Evolutionary conservation across 1,140 invertebrate species (phyloP).

Genomic region (Zaprionus africanus): DNA sequence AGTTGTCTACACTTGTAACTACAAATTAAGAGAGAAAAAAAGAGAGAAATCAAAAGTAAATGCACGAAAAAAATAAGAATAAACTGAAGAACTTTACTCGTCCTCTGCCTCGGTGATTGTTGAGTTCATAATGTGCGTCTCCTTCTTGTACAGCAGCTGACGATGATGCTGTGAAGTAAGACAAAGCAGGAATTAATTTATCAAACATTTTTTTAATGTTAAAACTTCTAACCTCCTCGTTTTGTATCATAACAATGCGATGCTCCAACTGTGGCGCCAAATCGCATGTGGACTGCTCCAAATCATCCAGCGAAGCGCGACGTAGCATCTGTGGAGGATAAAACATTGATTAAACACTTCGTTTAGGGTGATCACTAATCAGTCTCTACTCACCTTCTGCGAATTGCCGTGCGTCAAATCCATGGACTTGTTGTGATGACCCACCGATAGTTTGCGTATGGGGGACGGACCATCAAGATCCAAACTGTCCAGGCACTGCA

Average conservation of each 20-base stretch:
- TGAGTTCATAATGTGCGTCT: constrained; percentile 75
- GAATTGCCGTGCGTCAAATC: constrained; percentile 72
- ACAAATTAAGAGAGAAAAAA: constrained; percentile 45
- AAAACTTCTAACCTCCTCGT: constrained; percentile 86
- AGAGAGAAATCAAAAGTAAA: constrained; percentile 55
- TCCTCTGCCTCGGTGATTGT: constrained; percentile 82
- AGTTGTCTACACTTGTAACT: constrained; percentile 60
- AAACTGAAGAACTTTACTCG: constrained; percentile 69
- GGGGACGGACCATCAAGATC: constrained; percentile 89
- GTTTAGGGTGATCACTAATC: not conserved
- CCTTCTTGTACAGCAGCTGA: constrained; percentile 76
- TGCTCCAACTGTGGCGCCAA: constrained; percentile 90
- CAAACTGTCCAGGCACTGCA: constrained; percentile 89
- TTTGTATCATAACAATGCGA: constrained; percentile 90
- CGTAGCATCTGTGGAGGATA: constrained; percentile 84
- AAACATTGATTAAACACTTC: not conserved
- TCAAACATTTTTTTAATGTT: not conserved
- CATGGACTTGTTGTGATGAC: constrained; percentile 73
- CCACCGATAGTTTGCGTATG: constrained; percentile 85
- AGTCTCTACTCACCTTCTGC: constrained; percentile 59
- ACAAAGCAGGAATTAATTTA: not conserved
- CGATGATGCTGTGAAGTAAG: constrained; percentile 62
- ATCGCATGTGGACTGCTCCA: constrained; percentile 91
- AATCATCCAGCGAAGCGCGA: constrained; percentile 90
- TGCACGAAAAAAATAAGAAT: constrained; percentile 42